Conservation (phyloP, 2,888 invertebrate species). For the Amphimallon solstitiale region DNA sequence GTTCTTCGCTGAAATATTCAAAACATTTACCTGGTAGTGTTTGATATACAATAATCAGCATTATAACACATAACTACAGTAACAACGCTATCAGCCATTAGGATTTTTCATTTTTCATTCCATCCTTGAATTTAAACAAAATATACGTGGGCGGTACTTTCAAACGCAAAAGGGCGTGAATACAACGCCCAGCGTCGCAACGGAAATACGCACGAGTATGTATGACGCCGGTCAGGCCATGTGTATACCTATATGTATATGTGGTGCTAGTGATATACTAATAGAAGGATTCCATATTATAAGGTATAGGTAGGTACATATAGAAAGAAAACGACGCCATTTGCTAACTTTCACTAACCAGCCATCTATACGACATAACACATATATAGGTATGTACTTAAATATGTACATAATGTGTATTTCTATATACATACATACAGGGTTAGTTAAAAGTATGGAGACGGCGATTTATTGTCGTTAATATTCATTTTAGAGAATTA, state of each 20-base stretch:
- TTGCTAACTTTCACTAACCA: constrained; percentile 14
- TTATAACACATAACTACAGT: not conserved
- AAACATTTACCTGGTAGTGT: no score
- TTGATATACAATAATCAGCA: no score
- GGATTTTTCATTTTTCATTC: constrained; percentile 15
- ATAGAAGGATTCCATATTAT: constrained; percentile 14
- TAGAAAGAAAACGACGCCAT: constrained; percentile 28
- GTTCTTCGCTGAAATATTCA: no score
- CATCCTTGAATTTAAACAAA: constrained; percentile 37
- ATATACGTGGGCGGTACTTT: constrained; percentile 37
- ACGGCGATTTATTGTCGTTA: no score
- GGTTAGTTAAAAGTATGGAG: no score
- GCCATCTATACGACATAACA: not conserved
- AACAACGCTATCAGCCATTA: constrained; percentile 33
- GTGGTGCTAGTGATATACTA: not conserved
- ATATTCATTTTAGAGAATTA: no score
- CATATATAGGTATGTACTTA: not conserved
- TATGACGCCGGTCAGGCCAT: constrained; percentile 47
- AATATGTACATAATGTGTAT: no score
- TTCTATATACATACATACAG: no score
- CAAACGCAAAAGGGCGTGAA: constrained; percentile 45
- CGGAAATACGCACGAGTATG: constrained; percentile 54
- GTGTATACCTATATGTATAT: not conserved
- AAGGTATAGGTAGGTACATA: constrained; percentile 7
- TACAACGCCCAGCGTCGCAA: constrained; percentile 51